Percentiles rank a stretch among this genome's conserved stretches.
Conservation (phyloP, 2,888 invertebrate species). For the Tenodera sinensis region DNA sequence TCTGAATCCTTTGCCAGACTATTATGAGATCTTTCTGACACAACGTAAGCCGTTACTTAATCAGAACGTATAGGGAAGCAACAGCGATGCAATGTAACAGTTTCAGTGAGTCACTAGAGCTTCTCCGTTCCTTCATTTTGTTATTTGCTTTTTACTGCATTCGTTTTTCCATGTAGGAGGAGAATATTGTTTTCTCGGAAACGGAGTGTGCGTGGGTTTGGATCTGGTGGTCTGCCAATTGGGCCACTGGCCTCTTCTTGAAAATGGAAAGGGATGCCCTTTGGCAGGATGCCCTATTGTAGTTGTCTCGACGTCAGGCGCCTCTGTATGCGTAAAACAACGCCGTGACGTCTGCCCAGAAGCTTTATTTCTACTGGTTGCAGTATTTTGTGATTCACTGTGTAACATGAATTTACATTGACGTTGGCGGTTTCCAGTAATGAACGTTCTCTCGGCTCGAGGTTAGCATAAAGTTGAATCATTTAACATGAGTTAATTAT, state of each 20-base stretch:
- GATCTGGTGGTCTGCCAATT: neutral
- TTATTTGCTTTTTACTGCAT: neutral
- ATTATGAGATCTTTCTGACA: too few species aligned
- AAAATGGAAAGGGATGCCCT: neutral
- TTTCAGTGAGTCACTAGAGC: too few species aligned
- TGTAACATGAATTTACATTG: neutral
- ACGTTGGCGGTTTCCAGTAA: too few species aligned
- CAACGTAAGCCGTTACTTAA: too few species aligned
- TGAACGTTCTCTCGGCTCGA: too few species aligned
- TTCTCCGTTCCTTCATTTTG: neutral
- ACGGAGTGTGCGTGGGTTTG: neutral
- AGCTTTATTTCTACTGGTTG: neutral
- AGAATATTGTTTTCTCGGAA: neutral
- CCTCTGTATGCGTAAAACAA: neutral
- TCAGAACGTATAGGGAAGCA: too few species aligned
- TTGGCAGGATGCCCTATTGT: neutral
- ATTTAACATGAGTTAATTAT: too few species aligned
- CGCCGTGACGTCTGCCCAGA: neutral
- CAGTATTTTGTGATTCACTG: neutral
- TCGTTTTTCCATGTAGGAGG: neutral
- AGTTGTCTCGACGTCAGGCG: neutral
- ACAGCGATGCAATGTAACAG: too few species aligned
- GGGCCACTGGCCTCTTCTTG: neutral
- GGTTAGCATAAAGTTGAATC: too few species aligned
- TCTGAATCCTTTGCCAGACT: too few species aligned